A percentile compares a stretch with the other conserved stretches of the same genome.
Conservation (phyloP, 2,797 vertebrate genomes). For the Cygnus olor region DNA sequence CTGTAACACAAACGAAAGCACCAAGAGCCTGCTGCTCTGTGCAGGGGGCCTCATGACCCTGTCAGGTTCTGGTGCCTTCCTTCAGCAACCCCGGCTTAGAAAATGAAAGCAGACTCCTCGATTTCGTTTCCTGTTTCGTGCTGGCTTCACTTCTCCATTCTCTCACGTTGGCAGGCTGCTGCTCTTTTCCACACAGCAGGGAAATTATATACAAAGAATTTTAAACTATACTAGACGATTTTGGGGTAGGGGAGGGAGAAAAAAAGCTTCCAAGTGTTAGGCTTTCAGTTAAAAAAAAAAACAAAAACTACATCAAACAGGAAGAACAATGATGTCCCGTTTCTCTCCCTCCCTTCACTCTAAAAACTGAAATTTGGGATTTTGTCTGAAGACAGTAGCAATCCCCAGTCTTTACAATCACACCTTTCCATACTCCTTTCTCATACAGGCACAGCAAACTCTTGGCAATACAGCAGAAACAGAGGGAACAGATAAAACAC, state of each 20-base stretch:
- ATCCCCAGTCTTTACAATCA: neutral
- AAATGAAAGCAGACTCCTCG: neutral
- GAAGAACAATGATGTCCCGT: rapidly evolving
- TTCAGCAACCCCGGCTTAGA: neutral
- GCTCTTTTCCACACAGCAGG: neutral
- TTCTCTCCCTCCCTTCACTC: neutral
- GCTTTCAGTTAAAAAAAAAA: neutral
- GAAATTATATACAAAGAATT: neutral
- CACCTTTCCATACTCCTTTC: neutral
- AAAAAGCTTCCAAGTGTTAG: neutral
- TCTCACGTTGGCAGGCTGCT: neutral
- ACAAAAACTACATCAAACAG: neutral
- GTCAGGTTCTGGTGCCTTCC: neutral
- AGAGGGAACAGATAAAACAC: too few species aligned
- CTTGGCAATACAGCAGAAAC: rapidly evolving
- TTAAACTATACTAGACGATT: rapidly evolving
- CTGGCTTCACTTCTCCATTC: neutral
- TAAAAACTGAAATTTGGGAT: neutral
- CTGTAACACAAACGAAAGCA: rapidly evolving
- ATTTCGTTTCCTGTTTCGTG: neutral
- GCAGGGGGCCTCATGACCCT: neutral
- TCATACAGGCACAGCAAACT: rapidly evolving
- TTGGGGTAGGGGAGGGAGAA: neutral
- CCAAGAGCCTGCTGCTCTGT: too few species aligned
- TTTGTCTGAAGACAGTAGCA: neutral